Evolutionary conservation across 2,888 invertebrate genomes (phyloP), one percentile per base, ranked within the genome.

Genomic region (Leptinotarsa haldemani): DNA sequence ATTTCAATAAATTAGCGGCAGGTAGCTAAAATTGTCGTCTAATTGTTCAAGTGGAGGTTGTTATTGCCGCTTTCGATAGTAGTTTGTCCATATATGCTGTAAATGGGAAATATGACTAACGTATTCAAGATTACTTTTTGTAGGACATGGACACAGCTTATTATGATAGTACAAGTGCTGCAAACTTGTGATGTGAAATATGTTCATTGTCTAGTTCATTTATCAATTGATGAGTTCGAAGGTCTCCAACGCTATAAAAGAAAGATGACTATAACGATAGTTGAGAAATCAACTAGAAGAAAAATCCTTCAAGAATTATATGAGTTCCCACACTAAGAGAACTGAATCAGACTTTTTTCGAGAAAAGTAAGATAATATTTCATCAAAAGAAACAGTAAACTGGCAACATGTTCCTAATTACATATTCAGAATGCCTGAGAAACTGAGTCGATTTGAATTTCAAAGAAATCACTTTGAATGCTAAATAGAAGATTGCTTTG

Each of bases 61-160:
- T 75, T 75, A 71, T 72, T 76, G 69, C 71, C 71, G 72, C 56
- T 73, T 58, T 73, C 58, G 69, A 68, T 73, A 76, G 78, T 70
- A 48, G 76, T 78, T 76, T 78, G 74, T 63, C 78, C 78, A 78
- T 78, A 78, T 78, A 72, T 65, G 77, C 68, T 73, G 22, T 71
- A 78, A 74, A 77, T 77, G 77, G 73, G 77, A 77, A 78, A 77
- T 78, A 77, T 78, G 77, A 78, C 77, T 77, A 78, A 75, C 74
- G 74, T 74, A 70, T 76, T 76, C 78, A 78, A 76, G 78, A 72
- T 77, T 75, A 71, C 70, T 70, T 78, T 78, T 78, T 74, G 75
- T 78, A 77, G 78, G 75, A 78, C 78, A 78, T 77, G 78, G 78
- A 78, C 78, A 77, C 72, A 66, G 61, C 61, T 61, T 65, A 68